phyloP scores from a whole-genome alignment of 2,113 vertebrate species.

The Sturnus vulgaris region DNA sequence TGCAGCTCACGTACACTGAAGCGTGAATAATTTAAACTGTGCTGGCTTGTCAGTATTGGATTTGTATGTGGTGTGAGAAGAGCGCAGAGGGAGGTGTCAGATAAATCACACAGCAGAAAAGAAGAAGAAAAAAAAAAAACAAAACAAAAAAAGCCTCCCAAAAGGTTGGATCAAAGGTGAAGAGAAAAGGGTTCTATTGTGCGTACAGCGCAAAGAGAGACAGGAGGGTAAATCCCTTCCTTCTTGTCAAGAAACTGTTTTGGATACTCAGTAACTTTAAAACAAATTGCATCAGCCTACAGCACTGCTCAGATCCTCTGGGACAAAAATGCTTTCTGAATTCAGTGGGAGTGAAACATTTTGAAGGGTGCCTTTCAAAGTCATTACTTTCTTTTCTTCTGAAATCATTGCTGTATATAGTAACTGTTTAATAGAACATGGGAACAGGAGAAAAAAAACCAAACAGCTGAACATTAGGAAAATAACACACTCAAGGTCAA shows the following conservation, averaged over 20 bases:
- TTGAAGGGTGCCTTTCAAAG: constrained; percentile 33
- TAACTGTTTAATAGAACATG: constrained; percentile 16
- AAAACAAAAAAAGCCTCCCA: not conserved
- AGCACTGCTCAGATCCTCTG: not conserved
- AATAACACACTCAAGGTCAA: constrained; percentile 19
- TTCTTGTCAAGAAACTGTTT: not conserved
- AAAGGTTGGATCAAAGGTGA: not conserved
- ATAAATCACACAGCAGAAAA: constrained; percentile 24
- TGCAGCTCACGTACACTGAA: constrained; percentile 32
- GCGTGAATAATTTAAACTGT: constrained; percentile 53
- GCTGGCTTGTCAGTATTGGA: constrained; percentile 48
- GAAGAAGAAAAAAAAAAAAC: not conserved
- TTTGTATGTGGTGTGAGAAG: constrained; percentile 39
- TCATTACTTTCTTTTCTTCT: constrained; percentile 1
- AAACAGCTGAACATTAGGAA: constrained; percentile 6
- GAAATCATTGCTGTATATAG: constrained; percentile 19
- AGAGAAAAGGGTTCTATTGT: not conserved
- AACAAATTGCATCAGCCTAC: constrained; percentile 25
- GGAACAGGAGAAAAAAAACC: not conserved
- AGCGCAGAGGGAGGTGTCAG: constrained; percentile 7
- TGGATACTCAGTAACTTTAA: constrained; percentile 15
- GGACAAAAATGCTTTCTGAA: not conserved
- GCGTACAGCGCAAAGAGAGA: fast-evolving
- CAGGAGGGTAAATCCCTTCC: not conserved
- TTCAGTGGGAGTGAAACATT: constrained; percentile 17